Evolutionary conservation across 2,113 vertebrate species (phyloP).

Genomic region (Myiozetetes cayanensis): DNA sequence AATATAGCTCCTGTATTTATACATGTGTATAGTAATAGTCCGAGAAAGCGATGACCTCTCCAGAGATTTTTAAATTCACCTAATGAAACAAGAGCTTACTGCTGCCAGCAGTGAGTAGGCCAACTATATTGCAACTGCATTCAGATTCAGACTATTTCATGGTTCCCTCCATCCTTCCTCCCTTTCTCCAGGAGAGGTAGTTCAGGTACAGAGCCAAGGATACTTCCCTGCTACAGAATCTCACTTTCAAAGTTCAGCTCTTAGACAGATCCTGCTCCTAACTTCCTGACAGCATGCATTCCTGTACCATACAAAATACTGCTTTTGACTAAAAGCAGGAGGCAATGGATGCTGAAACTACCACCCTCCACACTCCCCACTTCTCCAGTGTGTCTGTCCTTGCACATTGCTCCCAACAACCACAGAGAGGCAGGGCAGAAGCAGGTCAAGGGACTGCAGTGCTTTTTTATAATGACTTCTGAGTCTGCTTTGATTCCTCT

Average conservation of each 20-base stretch:
- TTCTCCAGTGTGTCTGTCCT: background rate
- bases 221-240: background rate
- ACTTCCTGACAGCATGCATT: background rate
- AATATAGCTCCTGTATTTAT: background rate
- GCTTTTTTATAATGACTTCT: background rate
- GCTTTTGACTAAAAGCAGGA: background rate
- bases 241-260: background rate
- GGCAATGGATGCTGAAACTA: background rate
- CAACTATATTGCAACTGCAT: background rate
- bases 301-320: background rate
- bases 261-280: background rate
- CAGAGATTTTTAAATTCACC: background rate
- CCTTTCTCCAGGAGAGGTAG: background rate
- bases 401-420: background rate
- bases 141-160: background rate
- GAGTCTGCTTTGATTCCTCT: background rate
- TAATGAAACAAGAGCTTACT: background rate
- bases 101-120: background rate
- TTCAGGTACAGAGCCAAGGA: background rate
- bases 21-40: background rate
- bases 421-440: background rate
- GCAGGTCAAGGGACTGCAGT: background rate
- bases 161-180: background rate
- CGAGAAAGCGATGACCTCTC: background rate
- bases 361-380: fast-evolving